These are phyloP conservation scores for Netelia inedita DNA, from an alignment of 2,888 invertebrate genomes.

Conservation along the genomic window DNA sequence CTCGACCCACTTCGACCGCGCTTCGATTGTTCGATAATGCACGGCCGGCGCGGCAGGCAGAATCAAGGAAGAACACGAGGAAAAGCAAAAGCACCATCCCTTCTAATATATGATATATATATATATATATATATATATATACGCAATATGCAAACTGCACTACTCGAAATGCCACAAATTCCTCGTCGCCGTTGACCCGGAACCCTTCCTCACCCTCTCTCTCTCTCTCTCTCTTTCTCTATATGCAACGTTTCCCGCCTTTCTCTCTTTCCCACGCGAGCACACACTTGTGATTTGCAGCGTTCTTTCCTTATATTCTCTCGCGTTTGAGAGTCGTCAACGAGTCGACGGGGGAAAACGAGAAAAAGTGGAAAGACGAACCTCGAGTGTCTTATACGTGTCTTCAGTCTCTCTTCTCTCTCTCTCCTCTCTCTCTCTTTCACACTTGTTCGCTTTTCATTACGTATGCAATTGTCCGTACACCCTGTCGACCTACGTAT, in stretches of 20 bases:
- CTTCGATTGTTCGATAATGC: constrained; percentile 72
- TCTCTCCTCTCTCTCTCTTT: too few relatives aligned
- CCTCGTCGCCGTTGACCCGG: constrained; percentile 59
- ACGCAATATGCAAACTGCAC: constrained; percentile 50
- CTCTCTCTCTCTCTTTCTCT: constrained; percentile 24
- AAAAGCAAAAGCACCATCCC: too few relatives aligned
- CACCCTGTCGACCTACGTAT: neutral
- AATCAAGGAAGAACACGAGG: constrained; percentile 24
- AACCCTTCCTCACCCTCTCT: constrained; percentile 16
- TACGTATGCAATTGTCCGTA: constrained; percentile 40
- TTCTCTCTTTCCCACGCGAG: constrained; percentile 39
- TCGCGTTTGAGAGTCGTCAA: constrained; percentile 31
- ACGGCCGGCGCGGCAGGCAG: constrained; percentile 57
- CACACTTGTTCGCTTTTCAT: constrained; percentile 56
- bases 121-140: neutral
- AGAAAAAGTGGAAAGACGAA: constrained; percentile 16
- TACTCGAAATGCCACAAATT: constrained; percentile 51
- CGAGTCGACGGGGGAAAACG: constrained; percentile 2
- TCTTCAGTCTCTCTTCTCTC: too few relatives aligned
- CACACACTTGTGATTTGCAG: neutral
- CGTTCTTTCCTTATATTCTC: constrained; percentile 8
- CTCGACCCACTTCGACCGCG: constrained; percentile 72
- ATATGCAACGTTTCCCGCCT: constrained; percentile 39
- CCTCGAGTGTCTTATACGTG: too few relatives aligned
- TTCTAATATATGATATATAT: too few relatives aligned